Conservation (phyloP, 2,113 vertebrate species). For the Sminthopsis crassicaudata region DNA sequence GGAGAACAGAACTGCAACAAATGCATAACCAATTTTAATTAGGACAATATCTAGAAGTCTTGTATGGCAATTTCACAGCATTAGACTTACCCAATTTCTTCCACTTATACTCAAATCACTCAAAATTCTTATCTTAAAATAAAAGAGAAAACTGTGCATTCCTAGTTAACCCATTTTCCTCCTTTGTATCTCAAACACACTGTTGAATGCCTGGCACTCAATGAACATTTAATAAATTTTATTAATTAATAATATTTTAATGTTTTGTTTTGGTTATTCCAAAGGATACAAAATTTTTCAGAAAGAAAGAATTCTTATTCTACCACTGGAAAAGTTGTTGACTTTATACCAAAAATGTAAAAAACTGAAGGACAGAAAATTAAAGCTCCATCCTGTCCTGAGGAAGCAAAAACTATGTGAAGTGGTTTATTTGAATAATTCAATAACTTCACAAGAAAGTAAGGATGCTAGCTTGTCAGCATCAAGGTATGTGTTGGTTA, state of each 20-base stretch:
- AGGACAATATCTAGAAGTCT: not conserved
- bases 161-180: not conserved
- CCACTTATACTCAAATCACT: not conserved
- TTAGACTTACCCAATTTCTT: not conserved
- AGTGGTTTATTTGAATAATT: not conserved
- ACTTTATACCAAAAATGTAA: not conserved
- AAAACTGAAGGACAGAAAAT: not conserved
- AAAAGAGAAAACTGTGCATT: not conserved
- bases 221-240: not conserved
- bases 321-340: not conserved
- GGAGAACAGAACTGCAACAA: not conserved
- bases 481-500: not conserved
- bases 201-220: not conserved
- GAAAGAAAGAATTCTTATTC: not conserved
- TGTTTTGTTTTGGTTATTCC: not conserved
- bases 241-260: not conserved
- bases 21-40: not conserved
- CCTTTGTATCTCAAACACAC: not conserved
- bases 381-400: not conserved
- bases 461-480: not conserved
- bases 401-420: not conserved
- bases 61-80: not conserved
- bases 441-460: not conserved
- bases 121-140: not conserved
- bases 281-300: not conserved